Evolutionary conservation across 1,140 invertebrate genomes (phyloP).

Genomic region (Eupeodes corollae): DNA sequence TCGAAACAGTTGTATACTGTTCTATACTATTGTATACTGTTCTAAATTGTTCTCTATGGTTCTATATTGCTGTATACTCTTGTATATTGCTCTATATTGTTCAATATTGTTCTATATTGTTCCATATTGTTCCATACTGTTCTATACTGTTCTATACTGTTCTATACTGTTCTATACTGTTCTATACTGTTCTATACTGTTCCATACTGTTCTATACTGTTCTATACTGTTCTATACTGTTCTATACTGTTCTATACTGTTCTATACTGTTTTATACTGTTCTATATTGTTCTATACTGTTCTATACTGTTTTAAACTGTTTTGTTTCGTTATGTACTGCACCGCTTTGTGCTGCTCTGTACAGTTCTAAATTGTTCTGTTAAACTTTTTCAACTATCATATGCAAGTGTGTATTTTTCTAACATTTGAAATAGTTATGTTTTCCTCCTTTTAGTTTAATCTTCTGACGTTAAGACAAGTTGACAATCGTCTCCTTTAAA

Average conservation of each 20-base stretch:
- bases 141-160: slow-evolving; percentile 9
- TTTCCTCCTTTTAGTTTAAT: too few species aligned
- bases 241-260: slow-evolving; percentile 2
- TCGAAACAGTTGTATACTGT: slow-evolving; percentile 10
- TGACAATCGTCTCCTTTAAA: too few species aligned
- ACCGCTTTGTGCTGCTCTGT: too few species aligned
- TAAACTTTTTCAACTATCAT: too few species aligned
- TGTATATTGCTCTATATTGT: slow-evolving; percentile 8
- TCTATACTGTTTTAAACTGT: too few species aligned
- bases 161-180: slow-evolving; percentile 13
- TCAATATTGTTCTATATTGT: slow-evolving; percentile 6
- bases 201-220: slow-evolving; percentile 12
- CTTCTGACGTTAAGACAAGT: too few species aligned
- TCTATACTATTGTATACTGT: slow-evolving; percentile 13
- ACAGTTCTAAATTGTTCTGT: too few species aligned
- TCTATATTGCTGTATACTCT: slow-evolving; percentile 11
- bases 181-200: slow-evolving; percentile 11
- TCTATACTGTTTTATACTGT: slow-evolving; percentile 7
- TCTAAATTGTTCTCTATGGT: slow-evolving; percentile 10
- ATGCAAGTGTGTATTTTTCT: too few species aligned
- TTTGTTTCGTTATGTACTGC: too few species aligned
- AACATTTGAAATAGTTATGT: too few species aligned
- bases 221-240: slow-evolving; percentile 9
- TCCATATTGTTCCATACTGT: slow-evolving; percentile 12
- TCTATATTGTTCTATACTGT: too few species aligned